Evolutionary conservation across 2,113 vertebrate species (phyloP), one percentile per base, ranked within the genome.

Genomic region (Polyodon spathula): DNA sequence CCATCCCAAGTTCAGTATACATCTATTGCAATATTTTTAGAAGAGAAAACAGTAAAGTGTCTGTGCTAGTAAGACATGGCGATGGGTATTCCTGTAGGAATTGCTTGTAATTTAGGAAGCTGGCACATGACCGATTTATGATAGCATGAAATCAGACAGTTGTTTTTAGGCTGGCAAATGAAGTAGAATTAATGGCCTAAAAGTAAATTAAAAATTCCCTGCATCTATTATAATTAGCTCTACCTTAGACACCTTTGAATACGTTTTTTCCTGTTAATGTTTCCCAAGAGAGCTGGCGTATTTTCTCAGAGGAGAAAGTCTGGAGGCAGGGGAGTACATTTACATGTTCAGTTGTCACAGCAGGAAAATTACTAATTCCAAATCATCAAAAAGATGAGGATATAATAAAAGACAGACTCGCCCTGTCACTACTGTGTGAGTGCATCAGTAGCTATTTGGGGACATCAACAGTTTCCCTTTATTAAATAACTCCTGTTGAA

Each of bases 101-200:
- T 55, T 27, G 53, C 17, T 9, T 55, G 16, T 55, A 55, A 55
- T 55, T 55, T 55, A 55, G 53, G 17, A 55, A 37, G 53, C 16
- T 55, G 15, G 4, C 37, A 50, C 17, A 17, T 12, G n/a, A n/a
- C 14, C 38, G 59, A 60, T 60, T 50, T 60, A 60, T 51, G 44
- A 60, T 16, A 2, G 16, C 11, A 50, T 50, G 44, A 60, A 60
- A 27, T 60, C 44, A 51, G 59, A 14, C 44, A 15, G 10, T 37
- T 37, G 17, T 55, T 55, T 55, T 37, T 16, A 55, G 53, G 2
- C 3, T 39, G 38, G 7, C 11, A 60, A 51, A 60, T 51, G 37
- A 48, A 60, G 10, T n/a, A 37, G 27, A 60, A 60, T 60, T 60
- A 48, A 60, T 51, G 44, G 5, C 44, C 6, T n/a, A 60, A 16